Conservation (phyloP, 2,888 invertebrate species). For the Aporophyla lueneburgensis region DNA sequence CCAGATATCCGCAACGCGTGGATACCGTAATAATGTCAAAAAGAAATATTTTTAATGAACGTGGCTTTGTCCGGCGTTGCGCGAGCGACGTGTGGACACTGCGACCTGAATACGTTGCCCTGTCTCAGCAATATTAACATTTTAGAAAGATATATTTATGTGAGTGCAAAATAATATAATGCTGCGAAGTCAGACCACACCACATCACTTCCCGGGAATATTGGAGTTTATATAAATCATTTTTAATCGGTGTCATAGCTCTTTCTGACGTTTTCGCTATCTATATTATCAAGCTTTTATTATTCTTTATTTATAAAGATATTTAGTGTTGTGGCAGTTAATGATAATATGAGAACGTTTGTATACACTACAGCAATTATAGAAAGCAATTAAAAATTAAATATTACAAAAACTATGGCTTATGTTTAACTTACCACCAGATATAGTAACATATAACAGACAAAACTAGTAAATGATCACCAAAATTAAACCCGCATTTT, state of each 20-base stretch:
- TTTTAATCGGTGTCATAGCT: neutral
- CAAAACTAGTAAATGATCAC: too few relatives aligned
- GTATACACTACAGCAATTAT: too few relatives aligned
- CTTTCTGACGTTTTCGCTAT: neutral
- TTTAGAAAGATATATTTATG: constrained; percentile 38
- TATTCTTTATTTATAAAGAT: neutral
- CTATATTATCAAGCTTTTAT: neutral
- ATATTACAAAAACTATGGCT: too few relatives aligned
- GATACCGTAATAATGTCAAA: constrained; percentile 68
- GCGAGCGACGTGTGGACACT: constrained; percentile 64
- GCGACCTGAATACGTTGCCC: constrained; percentile 57
- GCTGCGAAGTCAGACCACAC: constrained; percentile 17
- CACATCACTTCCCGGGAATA: neutral
- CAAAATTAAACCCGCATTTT: too few relatives aligned
- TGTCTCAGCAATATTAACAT: constrained; percentile 66
- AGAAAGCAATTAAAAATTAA: too few relatives aligned
- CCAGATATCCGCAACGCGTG: constrained; percentile 55
- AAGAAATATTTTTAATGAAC: constrained; percentile 71
- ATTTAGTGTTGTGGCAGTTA: too few relatives aligned
- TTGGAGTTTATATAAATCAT: neutral
- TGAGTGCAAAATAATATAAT: constrained; percentile 24
- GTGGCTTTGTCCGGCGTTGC: constrained; percentile 56
- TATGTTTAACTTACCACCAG: too few relatives aligned
- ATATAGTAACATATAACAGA: too few relatives aligned
- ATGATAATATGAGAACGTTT: too few relatives aligned